Evolutionary conservation across 2,888 invertebrate genomes (phyloP), one percentile per base, ranked within the genome.

Genomic region (Lampropteryx suffumata): DNA sequence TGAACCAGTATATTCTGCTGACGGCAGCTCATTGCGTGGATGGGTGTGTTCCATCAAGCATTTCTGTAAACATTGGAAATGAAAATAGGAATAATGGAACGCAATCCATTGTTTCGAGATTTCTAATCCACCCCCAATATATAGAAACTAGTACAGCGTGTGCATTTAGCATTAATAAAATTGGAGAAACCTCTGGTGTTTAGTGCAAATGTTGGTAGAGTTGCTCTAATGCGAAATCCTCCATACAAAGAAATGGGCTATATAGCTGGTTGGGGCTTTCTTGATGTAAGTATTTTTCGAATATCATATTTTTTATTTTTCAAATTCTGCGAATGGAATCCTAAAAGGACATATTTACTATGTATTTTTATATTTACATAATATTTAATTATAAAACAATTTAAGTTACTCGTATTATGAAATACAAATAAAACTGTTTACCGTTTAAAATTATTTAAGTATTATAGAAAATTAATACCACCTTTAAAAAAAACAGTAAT

Each of bases 21-120:
- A 29, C 40, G 5, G 47, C 47, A n/a, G 47, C 40, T 3, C 47
- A 47, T 28, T 47, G 40, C 24, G 5, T 40, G 6, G 4, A 10
- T 7, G 13, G 10, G 4, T 10, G 8, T 9, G 3, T 1, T 12
- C 5, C 26, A 12, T 1, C n/a, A 1, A 2, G 14, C n/a, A 39
- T 39, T 1, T 1, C 33, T 12, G 17, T 29, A 2, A 27, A 33
- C 11, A 33, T n/a, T 6, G 35, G 47, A 1, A 8, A 29, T 29
- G 12, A 12, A 7, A 11, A 24, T 24, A 10, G 11, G 12, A 3
- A 11, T n/a, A 33, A 8, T 11, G 39, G 46, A 11, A 32, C 1
- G 1, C 7, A 29, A 8, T 3, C 10, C 3, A 6, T 10, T 1
- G 27, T 29, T n/a, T n/a, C 9, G 3, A 28, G 6, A 12, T 32